phyloP scores from a whole-genome alignment of 2,113 vertebrate species.

The Sylvia atricapilla region DNA sequence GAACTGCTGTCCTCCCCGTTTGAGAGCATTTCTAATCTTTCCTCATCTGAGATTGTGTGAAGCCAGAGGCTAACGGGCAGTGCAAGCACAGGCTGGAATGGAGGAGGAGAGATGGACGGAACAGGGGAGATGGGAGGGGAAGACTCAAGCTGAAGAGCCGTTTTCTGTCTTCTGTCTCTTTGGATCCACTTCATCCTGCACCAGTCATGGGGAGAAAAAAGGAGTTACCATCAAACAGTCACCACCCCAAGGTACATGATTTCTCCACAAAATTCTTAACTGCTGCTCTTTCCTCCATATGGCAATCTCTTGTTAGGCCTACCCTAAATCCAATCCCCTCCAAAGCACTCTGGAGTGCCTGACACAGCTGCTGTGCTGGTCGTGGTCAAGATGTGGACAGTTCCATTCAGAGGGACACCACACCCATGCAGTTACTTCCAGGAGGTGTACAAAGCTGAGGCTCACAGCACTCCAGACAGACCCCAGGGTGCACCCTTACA shows the following conservation, averaged over 20 bases:
- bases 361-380: neutral
- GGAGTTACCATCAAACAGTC: neutral
- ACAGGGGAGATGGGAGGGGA: neutral
- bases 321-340: neutral
- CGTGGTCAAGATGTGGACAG: fast-evolving
- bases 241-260: neutral
- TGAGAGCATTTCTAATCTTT: conserved; percentile 44
- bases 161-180: conserved; percentile 83
- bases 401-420: neutral
- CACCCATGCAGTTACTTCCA: neutral
- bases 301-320: neutral
- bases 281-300: neutral
- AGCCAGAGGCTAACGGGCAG: conserved; percentile 52
- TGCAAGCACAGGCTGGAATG: conserved; percentile 64
- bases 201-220: neutral
- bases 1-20: conserved; percentile 6
- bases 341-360: neutral
- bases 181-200: conserved; percentile 78
- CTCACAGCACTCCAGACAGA: neutral
- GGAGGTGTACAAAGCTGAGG: neutral
- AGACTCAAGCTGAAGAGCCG: conserved; percentile 74
- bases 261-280: neutral
- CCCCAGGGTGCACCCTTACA: neutral
- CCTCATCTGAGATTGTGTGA: conserved; percentile 57
- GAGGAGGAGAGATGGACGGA: conserved; percentile 50